Conservation (phyloP, 2,888 invertebrate species). For the Hypomecis atomaria region DNA sequence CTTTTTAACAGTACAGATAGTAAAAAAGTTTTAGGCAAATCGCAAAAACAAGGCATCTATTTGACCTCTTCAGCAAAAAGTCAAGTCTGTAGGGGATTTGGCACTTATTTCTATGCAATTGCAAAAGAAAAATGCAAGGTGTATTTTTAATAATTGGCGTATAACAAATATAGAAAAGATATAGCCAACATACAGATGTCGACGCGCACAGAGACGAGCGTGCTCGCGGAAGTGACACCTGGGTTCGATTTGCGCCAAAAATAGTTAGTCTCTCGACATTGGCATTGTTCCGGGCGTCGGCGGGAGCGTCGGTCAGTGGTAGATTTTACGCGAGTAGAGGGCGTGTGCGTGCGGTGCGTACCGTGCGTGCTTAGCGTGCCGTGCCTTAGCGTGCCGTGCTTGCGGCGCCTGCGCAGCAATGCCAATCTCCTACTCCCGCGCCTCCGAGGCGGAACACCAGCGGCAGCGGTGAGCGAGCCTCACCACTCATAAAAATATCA, state of each 20-base stretch:
- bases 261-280: slow-evolving; percentile 60
- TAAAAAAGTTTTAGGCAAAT: no score
- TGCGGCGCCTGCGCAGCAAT: slow-evolving; percentile 41
- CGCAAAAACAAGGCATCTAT: no score
- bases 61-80: no score
- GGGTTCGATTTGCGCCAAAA: slow-evolving; percentile 46
- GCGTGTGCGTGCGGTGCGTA: slow-evolving; percentile 13
- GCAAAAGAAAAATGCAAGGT: not conserved
- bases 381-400: not conserved
- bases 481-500: not conserved
- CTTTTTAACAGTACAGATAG: no score
- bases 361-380: no score
- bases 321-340: not conserved
- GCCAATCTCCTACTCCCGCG: slow-evolving; percentile 65
- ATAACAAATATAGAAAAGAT: slow-evolving; percentile 1
- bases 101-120: not conserved
- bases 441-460: slow-evolving; percentile 48
- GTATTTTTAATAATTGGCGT: not conserved
- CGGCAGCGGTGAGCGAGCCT: slow-evolving; percentile 23
- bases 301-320: slow-evolving; percentile 26
- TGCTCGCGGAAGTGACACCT: slow-evolving; percentile 49
- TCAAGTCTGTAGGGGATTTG: no score
- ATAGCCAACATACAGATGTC: not conserved
- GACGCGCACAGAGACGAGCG: slow-evolving; percentile 9
- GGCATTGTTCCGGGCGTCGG: slow-evolving; percentile 52